Evolutionary conservation across 2,888 invertebrate species (phyloP).

Genomic region (Dastarcus helophoroides): DNA sequence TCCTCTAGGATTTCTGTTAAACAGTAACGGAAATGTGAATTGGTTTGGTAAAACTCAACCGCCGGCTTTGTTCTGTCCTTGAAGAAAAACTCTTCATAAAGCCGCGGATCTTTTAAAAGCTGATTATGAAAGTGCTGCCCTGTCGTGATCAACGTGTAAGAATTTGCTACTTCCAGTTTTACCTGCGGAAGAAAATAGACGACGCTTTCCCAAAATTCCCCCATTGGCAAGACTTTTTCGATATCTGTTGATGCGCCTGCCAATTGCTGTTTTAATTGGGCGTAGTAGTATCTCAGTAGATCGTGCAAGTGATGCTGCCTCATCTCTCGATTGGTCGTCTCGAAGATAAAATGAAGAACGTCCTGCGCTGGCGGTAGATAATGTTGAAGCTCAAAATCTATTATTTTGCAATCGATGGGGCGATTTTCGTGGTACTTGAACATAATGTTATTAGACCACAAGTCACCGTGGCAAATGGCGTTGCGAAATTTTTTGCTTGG

Average conservation of each 20-base stretch:
- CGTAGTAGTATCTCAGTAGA: constrained; percentile 19
- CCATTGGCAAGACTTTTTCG: constrained; percentile 13
- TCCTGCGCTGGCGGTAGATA: constrained; percentile 55
- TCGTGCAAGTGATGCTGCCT: constrained; percentile 14
- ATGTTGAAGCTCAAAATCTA: constrained; percentile 27
- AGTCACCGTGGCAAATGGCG: constrained; percentile 47
- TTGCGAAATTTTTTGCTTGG: constrained; percentile 33
- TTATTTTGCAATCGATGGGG: constrained; percentile 20
- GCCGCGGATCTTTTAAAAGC: background rate
- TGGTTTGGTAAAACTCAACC: background rate
- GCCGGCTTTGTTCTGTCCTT: background rate
- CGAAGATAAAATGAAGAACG: constrained; percentile 31
- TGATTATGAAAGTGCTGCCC: background rate
- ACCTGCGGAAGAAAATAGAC: constrained; percentile 1
- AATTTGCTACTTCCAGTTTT: constrained; percentile 1
- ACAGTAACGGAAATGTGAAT: background rate
- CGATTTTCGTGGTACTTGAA: constrained; percentile 16
- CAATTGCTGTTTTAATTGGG: constrained; percentile 13
- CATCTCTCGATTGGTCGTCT: constrained; percentile 15
- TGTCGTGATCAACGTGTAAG: background rate
- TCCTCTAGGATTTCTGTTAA: background rate
- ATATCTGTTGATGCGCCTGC: constrained; percentile 11
- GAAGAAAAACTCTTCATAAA: constrained; percentile 1
- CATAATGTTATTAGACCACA: constrained; percentile 46
- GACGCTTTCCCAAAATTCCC: constrained; percentile 16